Percentiles rank a stretch among this genome's conserved stretches.
Conservation (phyloP, 2,797 vertebrate genomes). For the Thalassophryne amazonica region DNA sequence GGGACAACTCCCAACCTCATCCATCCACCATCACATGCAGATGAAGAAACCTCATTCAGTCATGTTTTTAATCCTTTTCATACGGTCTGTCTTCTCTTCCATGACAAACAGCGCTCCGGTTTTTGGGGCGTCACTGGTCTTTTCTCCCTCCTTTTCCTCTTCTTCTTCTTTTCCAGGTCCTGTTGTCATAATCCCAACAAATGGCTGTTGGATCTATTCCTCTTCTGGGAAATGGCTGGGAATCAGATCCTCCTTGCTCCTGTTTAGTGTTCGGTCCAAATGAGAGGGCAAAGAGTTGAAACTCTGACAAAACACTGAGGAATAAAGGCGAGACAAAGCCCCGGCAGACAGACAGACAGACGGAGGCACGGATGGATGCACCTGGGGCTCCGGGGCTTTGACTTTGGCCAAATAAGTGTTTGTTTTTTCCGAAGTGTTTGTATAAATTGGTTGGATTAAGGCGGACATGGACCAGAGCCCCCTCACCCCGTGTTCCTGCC, state of each 20-base stretch:
- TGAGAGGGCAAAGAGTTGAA: conserved; percentile 41
- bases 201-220: conserved; percentile 57
- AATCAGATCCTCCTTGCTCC: conserved; percentile 63
- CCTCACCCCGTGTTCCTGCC: conserved; percentile 31
- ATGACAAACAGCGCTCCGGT: too few species aligned
- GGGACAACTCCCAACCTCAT: too few species aligned
- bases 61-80: too few species aligned
- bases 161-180: conserved; percentile 32
- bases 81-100: too few species aligned
- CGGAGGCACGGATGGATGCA: too few species aligned
- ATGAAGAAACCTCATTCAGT: too few species aligned
- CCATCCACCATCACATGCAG: too few species aligned
- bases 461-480: conserved; percentile 62
- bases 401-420: conserved; percentile 75
- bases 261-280: conserved; percentile 66
- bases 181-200: conserved; percentile 65
- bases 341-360: conserved; percentile 68
- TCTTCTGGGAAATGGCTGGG: conserved; percentile 63
- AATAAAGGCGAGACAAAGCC: conserved; percentile 58
- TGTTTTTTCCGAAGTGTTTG: conserved; percentile 73
- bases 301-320: conserved; percentile 44
- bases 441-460: conserved; percentile 68
- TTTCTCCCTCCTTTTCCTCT: background rate
- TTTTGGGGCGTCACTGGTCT: background rate
- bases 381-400: conserved; percentile 63